phyloP scores from a whole-genome alignment of 1,140 invertebrate genomes.

The Halictus rubicundus region DNA sequence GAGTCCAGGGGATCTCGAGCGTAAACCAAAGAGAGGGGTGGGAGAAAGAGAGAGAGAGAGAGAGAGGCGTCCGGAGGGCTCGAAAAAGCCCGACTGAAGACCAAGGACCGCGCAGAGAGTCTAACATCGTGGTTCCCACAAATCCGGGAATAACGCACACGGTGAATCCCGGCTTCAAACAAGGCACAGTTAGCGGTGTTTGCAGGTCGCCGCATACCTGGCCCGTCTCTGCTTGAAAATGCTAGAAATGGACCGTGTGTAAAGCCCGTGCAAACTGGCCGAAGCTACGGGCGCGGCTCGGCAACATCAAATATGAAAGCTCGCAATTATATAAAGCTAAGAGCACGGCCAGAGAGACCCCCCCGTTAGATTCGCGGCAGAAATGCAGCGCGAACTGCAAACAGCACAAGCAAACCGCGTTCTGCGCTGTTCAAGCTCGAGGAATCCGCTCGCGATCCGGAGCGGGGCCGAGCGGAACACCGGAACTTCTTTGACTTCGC shows the following conservation, averaged over 20 bases:
- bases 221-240: constrained; percentile 55
- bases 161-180: constrained; percentile 66
- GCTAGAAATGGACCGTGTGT: constrained; percentile 59
- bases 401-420: constrained; percentile 47
- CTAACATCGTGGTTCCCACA: constrained; percentile 47
- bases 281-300: constrained; percentile 45
- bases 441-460: not conserved
- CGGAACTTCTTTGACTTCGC: constrained; percentile 43
- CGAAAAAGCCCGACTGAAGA: constrained; percentile 23
- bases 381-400: constrained; percentile 52
- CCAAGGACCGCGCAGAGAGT: not conserved
- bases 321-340: constrained; percentile 67
- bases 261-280: constrained; percentile 53
- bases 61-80: too few relatives aligned
- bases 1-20: constrained; percentile 2
- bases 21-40: constrained; percentile 1
- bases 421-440: constrained; percentile 19
- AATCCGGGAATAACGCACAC: constrained; percentile 60
- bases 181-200: constrained; percentile 49
- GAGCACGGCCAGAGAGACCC: constrained; percentile 21
- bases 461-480: not conserved
- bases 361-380: constrained; percentile 9
- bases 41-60: too few relatives aligned
- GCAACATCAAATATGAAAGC: constrained; percentile 69
- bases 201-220: constrained; percentile 60